phyloP scores from a whole-genome alignment of 2,113 vertebrate species.

The Dicaeum eximium region DNA sequence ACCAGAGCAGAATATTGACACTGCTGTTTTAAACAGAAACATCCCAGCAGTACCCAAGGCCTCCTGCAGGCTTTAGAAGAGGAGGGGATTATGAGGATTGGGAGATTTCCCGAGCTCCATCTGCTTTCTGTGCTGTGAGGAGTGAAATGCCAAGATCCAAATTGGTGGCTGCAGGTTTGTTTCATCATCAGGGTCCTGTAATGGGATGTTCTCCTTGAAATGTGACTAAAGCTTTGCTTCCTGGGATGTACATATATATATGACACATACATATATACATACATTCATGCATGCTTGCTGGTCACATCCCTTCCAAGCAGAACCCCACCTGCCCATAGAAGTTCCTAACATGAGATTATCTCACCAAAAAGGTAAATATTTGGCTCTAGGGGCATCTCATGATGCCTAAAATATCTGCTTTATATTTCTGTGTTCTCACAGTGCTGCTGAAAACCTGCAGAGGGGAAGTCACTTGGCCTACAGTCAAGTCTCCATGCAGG shows the following conservation, averaged over 20 bases:
- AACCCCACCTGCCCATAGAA: fast-evolving
- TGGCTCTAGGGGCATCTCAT: neutral
- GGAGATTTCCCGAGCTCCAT: fast-evolving
- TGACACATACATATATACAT: neutral
- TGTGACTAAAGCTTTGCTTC: neutral
- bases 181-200: neutral
- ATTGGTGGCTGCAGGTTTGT: neutral
- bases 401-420: neutral
- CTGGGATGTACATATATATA: neutral
- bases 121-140: neutral
- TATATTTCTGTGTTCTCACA: neutral
- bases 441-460: neutral
- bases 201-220: neutral
- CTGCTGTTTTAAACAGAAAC: neutral
- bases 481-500: neutral
- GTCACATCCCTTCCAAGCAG: neutral
- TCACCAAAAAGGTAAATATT: neutral
- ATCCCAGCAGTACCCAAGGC: neutral
- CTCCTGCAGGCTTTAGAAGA: neutral
- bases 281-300: neutral
- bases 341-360: neutral
- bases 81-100: neutral
- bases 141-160: neutral
- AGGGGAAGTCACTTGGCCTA: neutral
- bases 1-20: neutral